Conservation (phyloP, 1,140 invertebrate species). For the Penaeus vannamei region DNA sequence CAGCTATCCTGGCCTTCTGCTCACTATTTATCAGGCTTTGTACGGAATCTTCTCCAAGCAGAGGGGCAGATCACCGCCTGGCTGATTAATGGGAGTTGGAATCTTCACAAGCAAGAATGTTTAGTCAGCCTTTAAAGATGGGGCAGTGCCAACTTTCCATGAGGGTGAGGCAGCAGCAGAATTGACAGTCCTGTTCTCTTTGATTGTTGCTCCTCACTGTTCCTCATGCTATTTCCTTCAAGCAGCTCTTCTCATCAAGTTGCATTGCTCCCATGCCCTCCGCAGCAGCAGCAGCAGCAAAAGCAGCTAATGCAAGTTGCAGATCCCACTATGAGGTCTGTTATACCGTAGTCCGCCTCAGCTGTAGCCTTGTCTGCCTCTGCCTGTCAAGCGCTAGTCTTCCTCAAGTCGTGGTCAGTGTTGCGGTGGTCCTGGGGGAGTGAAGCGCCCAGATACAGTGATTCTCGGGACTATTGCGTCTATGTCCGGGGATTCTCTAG, state of each 20-base stretch:
- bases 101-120: slow-evolving; percentile 31
- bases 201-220: slow-evolving; percentile 4
- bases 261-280: slow-evolving; percentile 56
- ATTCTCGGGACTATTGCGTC: slow-evolving; percentile 46
- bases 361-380: slow-evolving; percentile 63
- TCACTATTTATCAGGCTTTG: slow-evolving; percentile 31
- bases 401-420: slow-evolving; percentile 60
- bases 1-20: slow-evolving; percentile 36
- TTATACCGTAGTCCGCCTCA: slow-evolving; percentile 55
- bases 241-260: slow-evolving; percentile 56
- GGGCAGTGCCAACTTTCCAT: slow-evolving; percentile 1
- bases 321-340: slow-evolving; percentile 56
- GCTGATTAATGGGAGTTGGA: slow-evolving; percentile 25
- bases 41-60: slow-evolving; percentile 28
- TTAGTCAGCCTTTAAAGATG: slow-evolving; percentile 8
- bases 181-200: slow-evolving; percentile 10
- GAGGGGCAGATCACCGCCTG: slow-evolving; percentile 40
- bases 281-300: slow-evolving; percentile 51
- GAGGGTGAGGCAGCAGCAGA: slow-evolving; percentile 40
- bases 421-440: slow-evolving; percentile 60
- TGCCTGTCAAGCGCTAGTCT: slow-evolving; percentile 63
- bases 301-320: slow-evolving; percentile 53
- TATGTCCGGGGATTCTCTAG: slow-evolving; percentile 43
- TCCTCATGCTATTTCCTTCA: slow-evolving; percentile 32
- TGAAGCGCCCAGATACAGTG: slow-evolving; percentile 55